phyloP scores from a whole-genome alignment of 2,113 vertebrate species.

The Mystacornis crossleyi region DNA sequence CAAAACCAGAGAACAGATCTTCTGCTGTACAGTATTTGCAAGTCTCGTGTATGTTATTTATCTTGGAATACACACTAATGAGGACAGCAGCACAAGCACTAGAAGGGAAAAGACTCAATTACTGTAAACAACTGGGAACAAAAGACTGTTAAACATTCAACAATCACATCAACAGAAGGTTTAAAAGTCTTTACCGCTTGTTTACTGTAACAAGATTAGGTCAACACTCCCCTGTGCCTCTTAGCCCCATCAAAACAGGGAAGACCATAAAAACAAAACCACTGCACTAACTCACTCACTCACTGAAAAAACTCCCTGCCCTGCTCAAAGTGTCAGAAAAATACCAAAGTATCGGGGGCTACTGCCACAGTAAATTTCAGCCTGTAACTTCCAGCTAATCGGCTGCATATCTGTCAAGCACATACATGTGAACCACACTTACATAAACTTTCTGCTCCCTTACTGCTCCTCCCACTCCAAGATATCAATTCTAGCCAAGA shows the following conservation, averaged over 20 bases:
- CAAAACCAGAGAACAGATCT: not conserved
- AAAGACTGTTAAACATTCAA: not conserved
- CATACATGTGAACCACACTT: accelerated
- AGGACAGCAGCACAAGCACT: not conserved
- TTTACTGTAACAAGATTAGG: not conserved
- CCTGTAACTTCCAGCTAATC: not conserved
- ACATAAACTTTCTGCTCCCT: not conserved
- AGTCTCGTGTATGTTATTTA: not conserved
- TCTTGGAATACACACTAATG: not conserved
- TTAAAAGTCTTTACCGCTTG: not conserved
- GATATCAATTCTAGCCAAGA: not conserved
- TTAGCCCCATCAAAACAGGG: not conserved
- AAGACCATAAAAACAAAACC: not conserved
- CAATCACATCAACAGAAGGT: not conserved
- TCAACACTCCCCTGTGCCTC: not conserved
- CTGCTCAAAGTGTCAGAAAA: not conserved
- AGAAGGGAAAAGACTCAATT: not conserved
- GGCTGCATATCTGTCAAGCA: not conserved
- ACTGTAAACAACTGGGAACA: not conserved
- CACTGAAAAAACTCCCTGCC: not conserved
- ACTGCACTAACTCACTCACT: not conserved
- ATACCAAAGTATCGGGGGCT: not conserved
- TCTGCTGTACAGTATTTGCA: not conserved
- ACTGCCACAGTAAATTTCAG: not conserved
- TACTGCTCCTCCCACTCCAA: not conserved